Conservation (phyloP, 2,113 vertebrate species). For the Megaleporinus macrocephalus region DNA sequence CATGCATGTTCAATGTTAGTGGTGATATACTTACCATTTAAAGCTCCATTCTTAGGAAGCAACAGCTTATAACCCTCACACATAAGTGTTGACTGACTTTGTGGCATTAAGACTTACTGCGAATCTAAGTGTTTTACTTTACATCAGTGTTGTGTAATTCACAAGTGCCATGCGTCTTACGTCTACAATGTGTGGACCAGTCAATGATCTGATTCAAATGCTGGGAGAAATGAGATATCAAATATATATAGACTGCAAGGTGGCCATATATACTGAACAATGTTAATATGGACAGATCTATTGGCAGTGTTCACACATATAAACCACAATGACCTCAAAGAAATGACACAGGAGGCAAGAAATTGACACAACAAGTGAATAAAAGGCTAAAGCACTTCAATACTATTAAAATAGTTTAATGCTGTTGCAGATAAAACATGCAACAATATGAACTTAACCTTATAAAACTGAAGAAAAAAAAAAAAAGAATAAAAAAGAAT, state of each 20-base stretch:
- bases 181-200: not conserved
- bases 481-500: conserved; percentile 29
- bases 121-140: not conserved
- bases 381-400: conserved; percentile 99
- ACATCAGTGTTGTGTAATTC: not conserved
- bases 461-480: conserved; percentile 68
- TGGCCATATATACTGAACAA: not conserved
- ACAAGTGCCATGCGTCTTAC: conserved; percentile 13
- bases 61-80: not conserved
- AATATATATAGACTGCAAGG: not conserved
- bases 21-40: conserved; percentile 49
- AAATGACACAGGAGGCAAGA: conserved; percentile 99
- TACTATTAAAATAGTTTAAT: conserved; percentile 99
- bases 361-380: conserved; percentile 99
- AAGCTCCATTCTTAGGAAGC: not conserved
- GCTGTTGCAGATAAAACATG: conserved; percentile 99
- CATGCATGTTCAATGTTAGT: not conserved
- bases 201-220: not conserved
- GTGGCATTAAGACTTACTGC: not conserved
- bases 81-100: not conserved
- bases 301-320: conserved; percentile 67
- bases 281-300: conserved; percentile 31
- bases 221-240: not conserved
- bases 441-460: conserved; percentile 97
- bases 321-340: conserved; percentile 89